A percentile compares a stretch with the other conserved stretches of the same genome.
Evolutionary conservation across 2,113 vertebrate genomes (phyloP).

Genomic region (Rousettus leschenaultii): DNA sequence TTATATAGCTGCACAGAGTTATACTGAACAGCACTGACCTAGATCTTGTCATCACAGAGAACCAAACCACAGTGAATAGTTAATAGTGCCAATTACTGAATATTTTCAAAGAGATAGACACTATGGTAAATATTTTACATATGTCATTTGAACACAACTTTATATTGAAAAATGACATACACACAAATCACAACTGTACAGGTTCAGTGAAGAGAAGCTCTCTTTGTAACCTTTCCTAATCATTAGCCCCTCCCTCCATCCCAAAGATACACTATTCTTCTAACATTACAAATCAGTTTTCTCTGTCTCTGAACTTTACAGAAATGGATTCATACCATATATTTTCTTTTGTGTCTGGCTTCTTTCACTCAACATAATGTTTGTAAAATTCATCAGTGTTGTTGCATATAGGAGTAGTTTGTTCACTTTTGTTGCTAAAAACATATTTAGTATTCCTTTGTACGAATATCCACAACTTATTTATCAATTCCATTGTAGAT

Average conservation of each 20-base stretch:
- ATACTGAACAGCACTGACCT: background rate
- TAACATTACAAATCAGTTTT: background rate
- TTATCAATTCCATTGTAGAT: background rate
- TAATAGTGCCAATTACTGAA: background rate
- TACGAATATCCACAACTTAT: background rate
- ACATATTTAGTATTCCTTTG: background rate
- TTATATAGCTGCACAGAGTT: background rate
- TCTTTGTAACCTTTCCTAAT: background rate
- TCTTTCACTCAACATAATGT: background rate
- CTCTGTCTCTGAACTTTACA: background rate
- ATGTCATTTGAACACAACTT: background rate
- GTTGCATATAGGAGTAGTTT: background rate
- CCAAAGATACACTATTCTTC: background rate
- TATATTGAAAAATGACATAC: constrained; percentile 7
- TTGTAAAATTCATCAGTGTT: background rate
- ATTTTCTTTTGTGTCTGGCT: background rate
- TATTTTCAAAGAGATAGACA: background rate
- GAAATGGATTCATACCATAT: background rate
- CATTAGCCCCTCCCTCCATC: background rate
- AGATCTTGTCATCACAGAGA: background rate
- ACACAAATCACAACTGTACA: background rate
- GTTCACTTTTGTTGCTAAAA: background rate
- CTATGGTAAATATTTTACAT: background rate
- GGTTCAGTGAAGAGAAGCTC: background rate
- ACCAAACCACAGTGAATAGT: background rate